Base-by-base conservation (phyloP, 2,113 vertebrate genomes). In the Vulpes vulpes region DNA sequence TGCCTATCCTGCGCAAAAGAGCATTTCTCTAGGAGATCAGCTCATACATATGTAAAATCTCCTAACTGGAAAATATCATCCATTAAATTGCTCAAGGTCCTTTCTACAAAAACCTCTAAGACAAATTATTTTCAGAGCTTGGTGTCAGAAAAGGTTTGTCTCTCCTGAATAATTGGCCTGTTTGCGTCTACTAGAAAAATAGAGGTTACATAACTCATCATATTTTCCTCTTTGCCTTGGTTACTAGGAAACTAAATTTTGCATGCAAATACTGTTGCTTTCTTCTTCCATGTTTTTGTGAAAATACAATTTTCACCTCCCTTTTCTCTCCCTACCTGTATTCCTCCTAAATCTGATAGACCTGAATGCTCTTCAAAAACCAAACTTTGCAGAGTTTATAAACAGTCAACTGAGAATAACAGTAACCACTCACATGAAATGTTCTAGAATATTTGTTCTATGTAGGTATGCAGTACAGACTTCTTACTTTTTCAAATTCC, bases 121-220 rank as follows among this genome's bases (percentile, higher is more conserved):
- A 96, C 80, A 93, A 89, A 91, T 97, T 90, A 90, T 95, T 88
- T 95, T 94, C 96, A 96, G 96, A 97, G 88, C 64, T 96, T 74
- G 12, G 14, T 57, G 71, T 94, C 71, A 92, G 67, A 59, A 94
- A 93, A 95, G 19, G 32, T 69, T 88, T 82, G 87, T 88, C 59
- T 95, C 51, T 98, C 62, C 49, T 95, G 83, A 92, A 94, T 85
- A 94, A 95, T 19, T 60, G 90, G 43, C 32, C 65, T 93, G 32
- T 87, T 94, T 51, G 59, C 84, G 83, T 81, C 65, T 67, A 65
- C 51, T 87, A 69, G 74, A 59, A 89, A 93, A 84, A 65, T 74
- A 57, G 62, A 64, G 35, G 16, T 74, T 79, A 83, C 1, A 0
- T 89, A 96, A 69, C 43, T 55, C 67, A 22, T 51, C 49, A 10